These are phyloP conservation scores for Scaptomyza cyrtandrae DNA, from an alignment of 2,888 invertebrate genomes.

Conservation along the genomic window DNA sequence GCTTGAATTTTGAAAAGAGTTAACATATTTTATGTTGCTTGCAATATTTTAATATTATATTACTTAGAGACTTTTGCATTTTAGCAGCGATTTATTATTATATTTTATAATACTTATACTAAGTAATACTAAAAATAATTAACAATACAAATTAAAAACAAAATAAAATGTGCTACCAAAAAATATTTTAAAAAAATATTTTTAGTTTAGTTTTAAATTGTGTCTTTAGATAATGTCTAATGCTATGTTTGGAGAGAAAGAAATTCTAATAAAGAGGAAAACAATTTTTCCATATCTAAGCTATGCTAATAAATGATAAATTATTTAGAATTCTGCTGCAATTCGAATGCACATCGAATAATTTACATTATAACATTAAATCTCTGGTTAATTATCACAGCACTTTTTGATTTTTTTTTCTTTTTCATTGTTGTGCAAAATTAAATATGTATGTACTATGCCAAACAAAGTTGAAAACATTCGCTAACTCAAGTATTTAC, in stretches of 20 bases:
- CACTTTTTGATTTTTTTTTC: constrained; percentile 73
- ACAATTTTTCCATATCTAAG: neutral
- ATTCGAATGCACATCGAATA: constrained; percentile 40
- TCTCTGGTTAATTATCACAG: constrained; percentile 77
- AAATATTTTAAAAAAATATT: neutral
- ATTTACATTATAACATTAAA: constrained; percentile 39
- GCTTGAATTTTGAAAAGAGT: constrained; percentile 59
- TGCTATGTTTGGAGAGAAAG: neutral
- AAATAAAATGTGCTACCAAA: neutral
- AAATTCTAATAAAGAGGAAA: neutral
- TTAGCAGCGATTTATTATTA: constrained; percentile 49
- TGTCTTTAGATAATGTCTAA: neutral
- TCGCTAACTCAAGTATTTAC: constrained; percentile 47
- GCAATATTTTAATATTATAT: constrained; percentile 42
- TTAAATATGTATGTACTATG: constrained; percentile 35
- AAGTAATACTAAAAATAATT: constrained; percentile 30
- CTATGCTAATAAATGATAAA: constrained; percentile 3
- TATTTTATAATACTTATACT: constrained; percentile 27
- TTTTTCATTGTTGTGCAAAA: constrained; percentile 75
- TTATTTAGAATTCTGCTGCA: constrained; percentile 35
- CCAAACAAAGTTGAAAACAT: constrained; percentile 33
- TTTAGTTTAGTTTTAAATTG: neutral
- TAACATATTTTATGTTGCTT: constrained; percentile 18
- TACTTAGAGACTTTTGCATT: constrained; percentile 46
- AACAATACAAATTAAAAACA: constrained; percentile 11